Evolutionary conservation across 2,797 vertebrate species (phyloP).

Genomic region (Darevskia nairensis): DNA sequence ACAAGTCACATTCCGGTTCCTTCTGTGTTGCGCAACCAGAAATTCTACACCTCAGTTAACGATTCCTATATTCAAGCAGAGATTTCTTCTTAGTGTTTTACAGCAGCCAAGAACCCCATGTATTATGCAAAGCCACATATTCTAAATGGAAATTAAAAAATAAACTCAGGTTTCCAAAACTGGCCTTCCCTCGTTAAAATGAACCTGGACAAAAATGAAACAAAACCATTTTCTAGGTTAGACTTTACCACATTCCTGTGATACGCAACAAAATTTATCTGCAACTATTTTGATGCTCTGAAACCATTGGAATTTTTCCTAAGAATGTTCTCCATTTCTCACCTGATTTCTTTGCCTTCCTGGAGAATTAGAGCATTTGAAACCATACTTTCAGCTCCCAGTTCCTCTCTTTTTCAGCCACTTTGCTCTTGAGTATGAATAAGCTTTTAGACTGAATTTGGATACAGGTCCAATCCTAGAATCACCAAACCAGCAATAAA

Average conservation of each 20-base stretch:
- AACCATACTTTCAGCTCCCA: not conserved
- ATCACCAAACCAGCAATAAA: not conserved
- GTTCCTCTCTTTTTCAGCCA: not conserved
- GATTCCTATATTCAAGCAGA: not conserved
- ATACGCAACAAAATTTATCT: not conserved
- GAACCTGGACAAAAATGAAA: not conserved
- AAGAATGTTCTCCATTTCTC: not conserved
- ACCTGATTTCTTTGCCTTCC: not conserved
- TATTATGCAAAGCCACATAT: not conserved
- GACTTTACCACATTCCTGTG: not conserved
- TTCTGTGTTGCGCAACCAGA: slow-evolving; percentile 18
- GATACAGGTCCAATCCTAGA: not conserved
- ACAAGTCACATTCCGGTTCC: not conserved
- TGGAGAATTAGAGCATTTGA: not conserved
- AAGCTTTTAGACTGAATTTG: not conserved
- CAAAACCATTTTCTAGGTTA: not conserved
- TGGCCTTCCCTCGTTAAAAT: not conserved
- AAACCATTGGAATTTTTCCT: not conserved
- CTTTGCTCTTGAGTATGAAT: not conserved
- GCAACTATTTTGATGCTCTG: not conserved
- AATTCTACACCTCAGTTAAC: slow-evolving; percentile 18
- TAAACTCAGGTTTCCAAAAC: not conserved
- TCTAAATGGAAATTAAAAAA: slow-evolving; percentile 15
- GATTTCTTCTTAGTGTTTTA: not conserved
- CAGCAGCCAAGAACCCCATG: not conserved